Base-by-base conservation (phyloP, 2,797 vertebrate genomes). In the Cryptoprocta ferox region DNA sequence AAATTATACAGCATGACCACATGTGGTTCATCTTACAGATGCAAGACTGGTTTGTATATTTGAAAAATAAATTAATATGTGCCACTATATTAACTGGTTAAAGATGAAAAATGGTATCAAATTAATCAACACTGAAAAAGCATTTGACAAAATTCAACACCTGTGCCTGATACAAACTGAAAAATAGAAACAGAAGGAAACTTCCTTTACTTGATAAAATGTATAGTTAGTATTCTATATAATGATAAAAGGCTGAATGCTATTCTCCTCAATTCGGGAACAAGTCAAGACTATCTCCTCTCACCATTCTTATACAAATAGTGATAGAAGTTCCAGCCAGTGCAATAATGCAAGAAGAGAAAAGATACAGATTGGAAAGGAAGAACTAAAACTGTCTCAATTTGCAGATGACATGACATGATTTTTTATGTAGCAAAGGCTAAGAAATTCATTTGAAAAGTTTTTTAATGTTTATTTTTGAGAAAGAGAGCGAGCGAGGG, bases 341-440 rank as follows among this genome's bases (percentile, higher is more conserved):
- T 76, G 42, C 28, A 32, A 9, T 76, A 48, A 76, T 42, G 28
- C 28, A 48, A 48, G 71, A 75, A 24, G 32, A 85, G 45, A 32
- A 79, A 90, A 88, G 19, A 30, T 42, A 63, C 45, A 68, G 50
- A 82, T 50, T 75, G 35, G 21, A 91, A 91, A 61, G 37, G 45
- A 75, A 91, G n/a, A 87, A 70, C 59, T 70, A 42, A 61, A 87
- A 37, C 35, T 78, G 21, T 91, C 12, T 24, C 8, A 75, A 42
- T 68, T 91, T 87, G 26, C 42, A 76, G 15, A 50, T 80, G 11
- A 86, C 3, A 39, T 86, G 79, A 68, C 12, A n/a, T 90, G 21
- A 73, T 76, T 87, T 87, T 79, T 81, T 87, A 59, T 94, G 42
- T 75, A 76, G n/a, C 82, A 91, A 94, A 80, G 73, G 28, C 45